Percentiles rank a stretch among this genome's conserved stretches.
Conservation (phyloP, 2,113 vertebrate genomes). For the Collichthys lucidus region DNA sequence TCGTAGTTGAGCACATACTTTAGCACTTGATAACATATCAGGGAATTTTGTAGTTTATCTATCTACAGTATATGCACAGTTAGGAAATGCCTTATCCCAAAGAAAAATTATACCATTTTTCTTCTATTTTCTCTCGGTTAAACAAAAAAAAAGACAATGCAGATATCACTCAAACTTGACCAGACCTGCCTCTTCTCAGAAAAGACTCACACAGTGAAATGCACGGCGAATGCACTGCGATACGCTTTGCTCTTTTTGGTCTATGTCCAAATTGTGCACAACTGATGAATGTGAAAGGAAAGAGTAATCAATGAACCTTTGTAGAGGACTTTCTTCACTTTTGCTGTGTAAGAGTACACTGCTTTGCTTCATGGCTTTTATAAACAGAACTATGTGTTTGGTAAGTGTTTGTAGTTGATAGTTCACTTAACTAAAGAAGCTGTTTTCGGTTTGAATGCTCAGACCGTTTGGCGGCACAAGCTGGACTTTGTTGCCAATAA, state of each 20-base stretch:
- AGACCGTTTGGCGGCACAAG: slow-evolving; percentile 99
- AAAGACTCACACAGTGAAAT: slow-evolving; percentile 86
- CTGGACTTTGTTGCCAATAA: slow-evolving; percentile 99
- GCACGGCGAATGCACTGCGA: slow-evolving; percentile 88
- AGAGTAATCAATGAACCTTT: slow-evolving; percentile 88
- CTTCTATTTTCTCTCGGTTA: slow-evolving; percentile 52
- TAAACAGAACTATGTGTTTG: slow-evolving; percentile 97
- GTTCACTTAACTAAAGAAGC: slow-evolving; percentile 91
- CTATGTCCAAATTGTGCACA: slow-evolving; percentile 78
- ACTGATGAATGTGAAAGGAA: slow-evolving; percentile 93
- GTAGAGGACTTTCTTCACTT: slow-evolving; percentile 93
- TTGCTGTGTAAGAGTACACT: slow-evolving; percentile 96
- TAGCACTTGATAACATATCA: slow-evolving; percentile 83
- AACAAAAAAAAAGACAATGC: slow-evolving; percentile 28
- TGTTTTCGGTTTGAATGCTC: slow-evolving; percentile 93
- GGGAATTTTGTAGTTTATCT: slow-evolving; percentile 83
- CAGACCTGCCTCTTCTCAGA: slow-evolving; percentile 65
- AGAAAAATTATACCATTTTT: slow-evolving; percentile 69
- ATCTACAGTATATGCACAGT: slow-evolving; percentile 77
- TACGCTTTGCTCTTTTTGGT: slow-evolving; percentile 64
- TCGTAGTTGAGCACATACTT: slow-evolving; percentile 74
- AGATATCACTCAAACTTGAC: slow-evolving; percentile 51
- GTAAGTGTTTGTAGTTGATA: slow-evolving; percentile 98
- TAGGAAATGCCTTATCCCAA: slow-evolving; percentile 85
- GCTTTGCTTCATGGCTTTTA: slow-evolving; percentile 99